phyloP scores from a whole-genome alignment of 2,888 invertebrate genomes.

The Galerucella calmariensis region DNA sequence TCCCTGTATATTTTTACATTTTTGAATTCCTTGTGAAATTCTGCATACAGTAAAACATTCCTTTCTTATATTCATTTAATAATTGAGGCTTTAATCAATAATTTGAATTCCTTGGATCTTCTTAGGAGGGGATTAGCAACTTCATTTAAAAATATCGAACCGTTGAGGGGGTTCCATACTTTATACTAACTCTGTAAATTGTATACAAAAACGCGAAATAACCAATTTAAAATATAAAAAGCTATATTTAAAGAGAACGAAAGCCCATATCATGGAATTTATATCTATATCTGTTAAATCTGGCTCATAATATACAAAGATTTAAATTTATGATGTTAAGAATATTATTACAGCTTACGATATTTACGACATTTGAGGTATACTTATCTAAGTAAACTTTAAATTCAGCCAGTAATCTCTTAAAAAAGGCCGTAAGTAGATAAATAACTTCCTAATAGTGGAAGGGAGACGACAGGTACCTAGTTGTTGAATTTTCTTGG shows the following conservation, averaged over 20 bases:
- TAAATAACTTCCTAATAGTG: constrained; percentile 3
- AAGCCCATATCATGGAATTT: background rate
- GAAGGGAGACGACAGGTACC: constrained; percentile 5
- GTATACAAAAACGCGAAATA: no score
- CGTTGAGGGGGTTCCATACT: no score
- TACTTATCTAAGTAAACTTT: constrained; percentile 6
- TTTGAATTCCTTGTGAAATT: no score
- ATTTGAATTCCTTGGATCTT: no score
- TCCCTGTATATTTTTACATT: no score
- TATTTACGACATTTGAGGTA: background rate
- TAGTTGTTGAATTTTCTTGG: constrained; percentile 5
- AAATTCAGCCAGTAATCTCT: constrained; percentile 7
- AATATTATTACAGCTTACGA: background rate
- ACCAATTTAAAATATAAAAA: no score
- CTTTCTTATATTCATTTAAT: no score
- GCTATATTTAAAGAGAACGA: background rate
- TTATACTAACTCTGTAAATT: no score
- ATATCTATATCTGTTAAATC: background rate
- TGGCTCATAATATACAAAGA: background rate
- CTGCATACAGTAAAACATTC: no score
- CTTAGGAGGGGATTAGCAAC: no score
- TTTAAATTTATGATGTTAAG: background rate
- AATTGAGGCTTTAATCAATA: no score
- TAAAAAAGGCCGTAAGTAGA: constrained; percentile 11
- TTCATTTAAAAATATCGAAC: no score